Evolutionary conservation across 2,113 vertebrate genomes (phyloP).

Genomic region (Ageneiosus marmoratus): DNA sequence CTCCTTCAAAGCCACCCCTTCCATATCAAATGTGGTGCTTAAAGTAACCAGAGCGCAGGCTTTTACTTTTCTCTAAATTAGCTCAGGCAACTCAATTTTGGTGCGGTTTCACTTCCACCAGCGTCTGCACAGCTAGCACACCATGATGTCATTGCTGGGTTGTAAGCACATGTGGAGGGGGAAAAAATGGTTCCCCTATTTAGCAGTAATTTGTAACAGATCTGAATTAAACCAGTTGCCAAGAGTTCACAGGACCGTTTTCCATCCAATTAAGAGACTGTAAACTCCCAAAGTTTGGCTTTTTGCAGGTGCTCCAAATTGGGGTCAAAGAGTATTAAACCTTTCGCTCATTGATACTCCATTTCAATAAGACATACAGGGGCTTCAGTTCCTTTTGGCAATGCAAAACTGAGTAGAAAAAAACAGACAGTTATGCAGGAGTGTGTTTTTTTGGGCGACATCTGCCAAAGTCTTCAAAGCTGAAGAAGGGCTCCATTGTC

Average conservation of each 20-base stretch:
- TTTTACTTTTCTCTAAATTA: slow-evolving; percentile 64
- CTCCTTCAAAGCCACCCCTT: slow-evolving; percentile 55
- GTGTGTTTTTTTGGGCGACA: slow-evolving; percentile 49
- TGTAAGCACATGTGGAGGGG: slow-evolving; percentile 60
- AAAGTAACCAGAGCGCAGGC: slow-evolving; percentile 64
- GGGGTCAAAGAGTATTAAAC: slow-evolving; percentile 58
- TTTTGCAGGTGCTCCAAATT: slow-evolving; percentile 61
- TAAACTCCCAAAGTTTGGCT: slow-evolving; percentile 53
- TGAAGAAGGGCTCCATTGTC: slow-evolving; percentile 64
- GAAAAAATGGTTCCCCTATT: slow-evolving; percentile 59
- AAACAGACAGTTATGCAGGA: slow-evolving; percentile 33
- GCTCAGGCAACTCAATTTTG: slow-evolving; percentile 63
- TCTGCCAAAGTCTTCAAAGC: slow-evolving; percentile 67
- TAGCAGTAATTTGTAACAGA: slow-evolving; percentile 67
- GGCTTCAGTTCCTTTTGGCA: slow-evolving; percentile 30
- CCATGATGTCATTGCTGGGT: slow-evolving; percentile 63
- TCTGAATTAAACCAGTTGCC: slow-evolving; percentile 60
- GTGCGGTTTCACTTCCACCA: slow-evolving; percentile 61
- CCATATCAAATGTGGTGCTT: slow-evolving; percentile 65
- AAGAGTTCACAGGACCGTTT: slow-evolving; percentile 59
- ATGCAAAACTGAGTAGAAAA: slow-evolving; percentile 23
- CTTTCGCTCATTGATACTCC: slow-evolving; percentile 32
- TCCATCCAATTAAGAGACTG: slow-evolving; percentile 63
- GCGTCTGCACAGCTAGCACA: slow-evolving; percentile 52
- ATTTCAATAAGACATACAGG: slow-evolving; percentile 27